Evolutionary conservation across 2,888 invertebrate genomes (phyloP).

Genomic region (Oxyscelio sp.): DNA sequence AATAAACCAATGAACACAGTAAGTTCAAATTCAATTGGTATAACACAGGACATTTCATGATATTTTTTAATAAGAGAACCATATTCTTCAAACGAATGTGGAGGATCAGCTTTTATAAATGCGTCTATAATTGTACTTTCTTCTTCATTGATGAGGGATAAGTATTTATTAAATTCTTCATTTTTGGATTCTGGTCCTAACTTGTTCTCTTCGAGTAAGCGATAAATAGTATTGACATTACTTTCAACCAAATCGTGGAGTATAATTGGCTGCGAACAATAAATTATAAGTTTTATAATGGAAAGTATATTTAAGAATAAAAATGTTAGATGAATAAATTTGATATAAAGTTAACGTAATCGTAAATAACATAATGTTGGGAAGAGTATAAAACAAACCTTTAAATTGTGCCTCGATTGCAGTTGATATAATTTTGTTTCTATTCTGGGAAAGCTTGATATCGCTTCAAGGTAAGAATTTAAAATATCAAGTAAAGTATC

Average conservation of each 20-base stretch:
- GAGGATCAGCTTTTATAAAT: constrained; percentile 91
- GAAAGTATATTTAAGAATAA: no score
- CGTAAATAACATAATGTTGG: no score
- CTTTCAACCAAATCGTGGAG: constrained; percentile 91
- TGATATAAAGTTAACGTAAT: no score
- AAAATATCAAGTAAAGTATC: constrained; percentile 92
- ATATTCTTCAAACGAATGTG: constrained; percentile 91
- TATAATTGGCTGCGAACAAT: constrained; percentile 92
- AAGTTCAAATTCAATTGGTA: constrained; percentile 90
- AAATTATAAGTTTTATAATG: no score
- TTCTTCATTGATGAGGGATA: constrained; percentile 93
- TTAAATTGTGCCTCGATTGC: no score
- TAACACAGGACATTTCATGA: constrained; percentile 90
- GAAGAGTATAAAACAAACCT: constrained; percentile 51
- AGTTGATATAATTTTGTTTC: constrained; percentile 93
- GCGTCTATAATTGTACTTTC: constrained; percentile 89
- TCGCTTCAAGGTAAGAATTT: constrained; percentile 93
- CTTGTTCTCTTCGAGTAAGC: constrained; percentile 92
- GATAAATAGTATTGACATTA: constrained; percentile 91
- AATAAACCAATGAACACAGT: constrained; percentile 95
- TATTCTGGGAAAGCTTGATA: constrained; percentile 92
- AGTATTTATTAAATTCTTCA: constrained; percentile 94
- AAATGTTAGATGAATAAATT: constrained; percentile 4
- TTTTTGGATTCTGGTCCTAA: constrained; percentile 92
- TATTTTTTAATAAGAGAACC: constrained; percentile 91